Conservation (phyloP, 2,888 invertebrate species). For the Drosophila anomelani region DNA sequence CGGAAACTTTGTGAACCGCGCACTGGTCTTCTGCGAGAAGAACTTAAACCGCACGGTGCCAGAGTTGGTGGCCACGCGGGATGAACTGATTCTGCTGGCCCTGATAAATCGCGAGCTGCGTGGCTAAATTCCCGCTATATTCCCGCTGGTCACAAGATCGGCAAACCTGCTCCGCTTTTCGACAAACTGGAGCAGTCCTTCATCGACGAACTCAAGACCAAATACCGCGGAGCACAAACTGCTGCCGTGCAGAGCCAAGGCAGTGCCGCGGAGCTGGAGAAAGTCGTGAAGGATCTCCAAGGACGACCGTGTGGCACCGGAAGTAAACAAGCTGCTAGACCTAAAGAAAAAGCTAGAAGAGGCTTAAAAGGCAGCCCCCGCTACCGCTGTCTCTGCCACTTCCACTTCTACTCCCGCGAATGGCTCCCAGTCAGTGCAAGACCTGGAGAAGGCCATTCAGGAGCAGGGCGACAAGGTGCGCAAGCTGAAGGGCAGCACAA, state of each 20-base stretch:
- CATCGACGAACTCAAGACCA: slow-evolving; percentile 91
- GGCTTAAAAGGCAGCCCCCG: slow-evolving; percentile 65
- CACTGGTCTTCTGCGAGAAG: slow-evolving; percentile 94
- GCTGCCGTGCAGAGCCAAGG: slow-evolving; percentile 18
- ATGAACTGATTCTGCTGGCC: slow-evolving; percentile 91
- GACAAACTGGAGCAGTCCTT: slow-evolving; percentile 92
- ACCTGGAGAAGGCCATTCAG: too few species aligned
- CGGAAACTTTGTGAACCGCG: slow-evolving; percentile 98
- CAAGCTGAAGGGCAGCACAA: too few species aligned
- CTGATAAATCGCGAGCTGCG: slow-evolving; percentile 91
- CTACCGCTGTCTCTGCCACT: slow-evolving; percentile 15
- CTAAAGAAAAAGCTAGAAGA: slow-evolving; percentile 89
- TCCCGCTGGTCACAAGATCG: slow-evolving; percentile 92
- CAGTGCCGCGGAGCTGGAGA: slow-evolving; percentile 85
- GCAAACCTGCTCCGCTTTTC: slow-evolving; percentile 95
- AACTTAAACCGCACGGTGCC: slow-evolving; percentile 91
- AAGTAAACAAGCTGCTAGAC: slow-evolving; percentile 90
- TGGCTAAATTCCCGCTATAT: slow-evolving; percentile 92
- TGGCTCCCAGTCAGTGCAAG: too few species aligned
- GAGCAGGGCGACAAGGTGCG: too few species aligned
- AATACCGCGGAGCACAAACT: slow-evolving; percentile 91
- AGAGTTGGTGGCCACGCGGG: slow-evolving; percentile 86
- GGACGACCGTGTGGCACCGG: slow-evolving; percentile 89
- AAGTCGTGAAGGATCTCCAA: slow-evolving; percentile 87
- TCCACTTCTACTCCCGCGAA: slow-evolving; percentile 24